Evolutionary conservation across 2,797 vertebrate species (phyloP), one percentile per base, ranked within the genome.

Genomic region (Craterocephalus amniculus): DNA sequence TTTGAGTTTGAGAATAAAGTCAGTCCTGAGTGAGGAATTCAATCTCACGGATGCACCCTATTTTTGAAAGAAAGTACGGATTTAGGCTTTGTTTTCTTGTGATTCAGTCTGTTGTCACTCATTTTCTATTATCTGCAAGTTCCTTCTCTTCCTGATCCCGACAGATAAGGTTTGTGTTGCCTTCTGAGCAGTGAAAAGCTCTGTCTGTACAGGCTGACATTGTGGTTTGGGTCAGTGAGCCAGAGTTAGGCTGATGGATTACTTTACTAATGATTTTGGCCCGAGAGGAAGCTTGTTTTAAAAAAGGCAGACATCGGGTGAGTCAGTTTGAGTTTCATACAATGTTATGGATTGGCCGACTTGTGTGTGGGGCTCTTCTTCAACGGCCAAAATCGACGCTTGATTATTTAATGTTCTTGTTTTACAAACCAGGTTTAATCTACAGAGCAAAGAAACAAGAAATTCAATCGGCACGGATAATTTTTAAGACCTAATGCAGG

Each of bases 321-420:
- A 79, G 80, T 83, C 86, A 90, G 91, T 89, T 90, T 91, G 74
- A 81, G 89, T 93, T 93, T 92, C 90, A 86, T 82, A 73, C 75
- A 24, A 76, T 92, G 86, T 91, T 92, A 89, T 91, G 89, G 91
- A 90, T 87, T 80, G 83, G 82, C 49, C 71, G 78, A 88, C 80
- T 79, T 79, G 72, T 83, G 81, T 80, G 83, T 48, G 49, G 80
- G 78, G 68, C 80, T 83, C 86, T 58, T 86, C 89, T 87, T 84
- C 66, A 59, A 67, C 60, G 24, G 89, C 87, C 88, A 89, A 87
- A 88, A 74, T 88, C 74, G 75, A 67, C 63, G 61, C 62, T 83
- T 84, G 93, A 94, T 94, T 94, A 93, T 94, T 94, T 93, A 90
- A 92, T 90, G 86, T 94, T 91, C 88, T 88, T 89, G 89, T 91